Conservation (phyloP, 64 coral and sea anemone species). For the Trachythela sp. region DNA sequence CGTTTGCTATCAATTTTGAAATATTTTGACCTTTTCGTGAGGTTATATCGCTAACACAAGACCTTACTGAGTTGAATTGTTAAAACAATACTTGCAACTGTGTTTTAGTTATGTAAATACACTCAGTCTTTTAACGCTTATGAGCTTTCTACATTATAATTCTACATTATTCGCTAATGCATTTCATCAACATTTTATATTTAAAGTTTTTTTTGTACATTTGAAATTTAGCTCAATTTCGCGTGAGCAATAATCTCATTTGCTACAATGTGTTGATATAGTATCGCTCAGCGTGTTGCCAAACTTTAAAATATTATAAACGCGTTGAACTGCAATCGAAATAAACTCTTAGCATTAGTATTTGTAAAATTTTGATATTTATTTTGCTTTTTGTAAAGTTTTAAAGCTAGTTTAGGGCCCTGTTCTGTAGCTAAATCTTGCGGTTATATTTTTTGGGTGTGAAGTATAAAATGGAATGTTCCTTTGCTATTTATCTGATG, state of each 20-base stretch:
- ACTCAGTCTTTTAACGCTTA: background rate
- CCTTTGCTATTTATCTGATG: background rate
- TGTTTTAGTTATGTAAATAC: background rate
- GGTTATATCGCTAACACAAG: background rate
- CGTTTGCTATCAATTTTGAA: background rate
- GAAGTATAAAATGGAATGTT: background rate
- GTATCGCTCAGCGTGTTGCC: background rate
- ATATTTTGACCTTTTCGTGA: background rate
- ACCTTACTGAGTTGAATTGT: background rate
- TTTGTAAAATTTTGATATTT: background rate
- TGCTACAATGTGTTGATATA: background rate
- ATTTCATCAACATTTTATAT: background rate
- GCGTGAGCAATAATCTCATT: background rate
- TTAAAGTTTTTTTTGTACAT: background rate
- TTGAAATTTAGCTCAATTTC: background rate
- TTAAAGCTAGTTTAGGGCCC: background rate
- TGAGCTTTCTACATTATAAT: background rate
- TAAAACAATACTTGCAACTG: background rate
- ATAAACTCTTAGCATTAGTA: background rate
- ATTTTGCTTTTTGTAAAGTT: background rate
- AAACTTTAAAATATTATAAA: background rate
- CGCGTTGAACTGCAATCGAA: background rate
- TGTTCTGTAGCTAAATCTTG: background rate
- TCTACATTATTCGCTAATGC: background rate
- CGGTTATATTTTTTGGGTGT: background rate